Evolutionary conservation across 2,888 invertebrate genomes (phyloP), one percentile per base, ranked within the genome.

Genomic region (Hydriomena furcata): DNA sequence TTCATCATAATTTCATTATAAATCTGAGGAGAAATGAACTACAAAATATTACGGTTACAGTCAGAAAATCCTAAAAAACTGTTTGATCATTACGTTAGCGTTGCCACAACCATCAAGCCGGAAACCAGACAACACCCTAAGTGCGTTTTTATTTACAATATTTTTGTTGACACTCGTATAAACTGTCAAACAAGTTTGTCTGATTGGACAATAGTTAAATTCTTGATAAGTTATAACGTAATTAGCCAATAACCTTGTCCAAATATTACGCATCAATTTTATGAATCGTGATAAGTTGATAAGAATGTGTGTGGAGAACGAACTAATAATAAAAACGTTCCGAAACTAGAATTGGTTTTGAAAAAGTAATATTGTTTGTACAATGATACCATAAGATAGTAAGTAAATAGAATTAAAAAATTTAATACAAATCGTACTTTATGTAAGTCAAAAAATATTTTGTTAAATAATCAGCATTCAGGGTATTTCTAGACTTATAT

Each of bases 1-100:
- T 76, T 87, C 89, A 90, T 90, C 84, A 85, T 90, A 87, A 87
- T 87, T 76, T 87, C 89, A 90, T 90, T 73, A 52, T 81, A 78
- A 55, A 58, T 55, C 44, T 43, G 34, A 34, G 8, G 7, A 25
- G 42, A 61, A 61, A 61, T 43, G 49, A 60, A 42, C 46, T 58
- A 56, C 45, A 49, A 43, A 48, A 49, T 62, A 60, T 53, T 55
- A 61, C 52, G 52, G 41, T 66, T 69, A 62, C 73, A 79, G 71
- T 82, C 73, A 80, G 55, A 74, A 79, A 76, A 73, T 68, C 56
- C 68, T 68, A 71, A 65, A 72, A 75, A 78, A 74, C 70, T 83
- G 87, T 87, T 89, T 86, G 78, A 89, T 89, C 89, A 86, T 87
- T 88, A 87, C 79, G 68, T 50, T 74, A 70, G 75, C 84, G 84